A percentile compares a stretch with the other conserved stretches of the same genome.
phyloP scores from a whole-genome alignment of 2,113 vertebrate species.

The Carollia perspicillata region DNA sequence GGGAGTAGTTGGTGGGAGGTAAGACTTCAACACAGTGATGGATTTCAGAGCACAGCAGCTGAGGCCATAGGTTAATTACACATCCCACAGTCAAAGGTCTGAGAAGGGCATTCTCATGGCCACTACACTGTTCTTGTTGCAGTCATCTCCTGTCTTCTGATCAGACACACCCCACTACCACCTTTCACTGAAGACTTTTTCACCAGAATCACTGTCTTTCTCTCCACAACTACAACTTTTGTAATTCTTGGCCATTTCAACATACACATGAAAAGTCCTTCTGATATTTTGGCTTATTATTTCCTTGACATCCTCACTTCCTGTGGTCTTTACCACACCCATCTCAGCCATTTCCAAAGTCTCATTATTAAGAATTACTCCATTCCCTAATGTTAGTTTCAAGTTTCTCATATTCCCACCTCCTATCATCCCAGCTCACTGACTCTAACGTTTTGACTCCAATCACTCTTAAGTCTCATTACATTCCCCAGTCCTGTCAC shows the following conservation, averaged over 20 bases:
- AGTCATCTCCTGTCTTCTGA: not conserved
- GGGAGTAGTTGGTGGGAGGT: not conserved
- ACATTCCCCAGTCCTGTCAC: not conserved
- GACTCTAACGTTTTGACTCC: not conserved
- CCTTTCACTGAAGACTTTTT: slow-evolving; percentile 1
- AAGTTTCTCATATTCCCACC: not conserved
- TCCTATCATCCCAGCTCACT: not conserved
- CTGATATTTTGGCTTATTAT: not conserved
- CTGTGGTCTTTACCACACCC: not conserved
- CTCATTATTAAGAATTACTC: not conserved
- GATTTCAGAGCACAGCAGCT: not conserved
- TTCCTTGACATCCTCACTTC: not conserved
- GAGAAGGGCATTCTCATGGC: not conserved
- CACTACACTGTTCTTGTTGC: not conserved
- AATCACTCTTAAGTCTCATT: not conserved
- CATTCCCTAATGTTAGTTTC: not conserved
- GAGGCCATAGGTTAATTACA: not conserved
- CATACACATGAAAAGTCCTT: not conserved
- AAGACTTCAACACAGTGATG: not conserved
- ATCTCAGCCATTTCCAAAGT: not conserved
- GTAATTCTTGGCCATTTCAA: not conserved
- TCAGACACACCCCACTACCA: not conserved
- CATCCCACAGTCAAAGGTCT: not conserved
- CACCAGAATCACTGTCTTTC: not conserved
- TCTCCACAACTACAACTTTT: not conserved